phyloP scores from a whole-genome alignment of 2,113 vertebrate genomes.

The Kobus ellipsiprymnus region DNA sequence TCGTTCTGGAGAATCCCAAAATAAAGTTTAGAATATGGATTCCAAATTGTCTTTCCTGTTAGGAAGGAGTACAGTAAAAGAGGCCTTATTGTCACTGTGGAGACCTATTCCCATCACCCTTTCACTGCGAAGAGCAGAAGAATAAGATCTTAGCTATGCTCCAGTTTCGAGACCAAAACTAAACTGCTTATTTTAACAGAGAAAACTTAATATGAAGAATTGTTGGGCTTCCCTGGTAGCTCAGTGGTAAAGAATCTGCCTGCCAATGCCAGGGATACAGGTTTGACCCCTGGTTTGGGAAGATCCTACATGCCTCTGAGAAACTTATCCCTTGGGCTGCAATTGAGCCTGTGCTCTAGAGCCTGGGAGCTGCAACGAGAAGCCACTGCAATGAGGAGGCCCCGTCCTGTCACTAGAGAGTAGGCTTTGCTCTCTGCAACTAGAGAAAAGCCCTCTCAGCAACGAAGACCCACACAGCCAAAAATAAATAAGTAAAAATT shows the following conservation, averaged over 20 bases:
- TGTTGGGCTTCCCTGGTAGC: background rate
- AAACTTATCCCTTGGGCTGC: background rate
- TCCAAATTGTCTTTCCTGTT: background rate
- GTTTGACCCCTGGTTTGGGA: background rate
- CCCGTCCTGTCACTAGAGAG: fast-evolving
- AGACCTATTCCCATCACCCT: background rate
- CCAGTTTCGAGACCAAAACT: background rate
- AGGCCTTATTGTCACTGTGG: background rate
- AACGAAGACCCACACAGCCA: background rate
- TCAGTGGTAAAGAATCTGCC: background rate
- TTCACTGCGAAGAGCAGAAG: background rate
- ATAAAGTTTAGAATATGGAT: background rate
- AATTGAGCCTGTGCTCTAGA: background rate
- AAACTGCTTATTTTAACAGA: background rate
- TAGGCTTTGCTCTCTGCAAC: fast-evolving
- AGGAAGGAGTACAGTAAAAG: background rate
- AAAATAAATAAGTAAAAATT: background rate
- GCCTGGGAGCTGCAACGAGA: background rate
- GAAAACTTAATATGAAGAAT: background rate
- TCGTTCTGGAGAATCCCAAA: background rate
- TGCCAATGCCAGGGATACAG: background rate
- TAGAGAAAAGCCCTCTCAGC: background rate
- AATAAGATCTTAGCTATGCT: background rate
- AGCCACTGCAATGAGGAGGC: background rate
- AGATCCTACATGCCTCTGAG: background rate